Base-by-base conservation (phyloP, 2,888 invertebrate species). In the Lasioglossum oenotherae region DNA sequence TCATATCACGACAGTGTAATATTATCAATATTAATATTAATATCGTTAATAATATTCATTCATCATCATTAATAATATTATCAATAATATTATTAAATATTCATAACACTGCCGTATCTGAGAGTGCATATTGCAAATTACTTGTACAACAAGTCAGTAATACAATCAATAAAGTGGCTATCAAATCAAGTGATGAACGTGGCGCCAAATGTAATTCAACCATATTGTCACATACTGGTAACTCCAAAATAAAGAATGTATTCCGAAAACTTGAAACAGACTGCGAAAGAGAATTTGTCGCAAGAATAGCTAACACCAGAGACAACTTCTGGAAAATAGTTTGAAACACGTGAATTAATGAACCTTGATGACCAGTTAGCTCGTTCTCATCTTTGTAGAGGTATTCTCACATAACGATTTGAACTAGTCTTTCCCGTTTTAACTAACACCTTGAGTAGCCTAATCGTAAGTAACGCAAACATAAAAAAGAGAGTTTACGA, bases 371-470 rank as follows among this genome's bases (percentile, higher is more conserved):
- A 44, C 72, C 44, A 72, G 41, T 72, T 72, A 72, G 44, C 44
- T 73, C 46, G 46, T 49, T 44, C 46, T 46, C 73, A 19, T 73
- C 46, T 4, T 73, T 31, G 19, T 46, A 27, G 73, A 44, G 41
- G 44, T 41, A 27, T 41, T 72, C 72, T 44, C 44, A 72, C 41
- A 72, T 44, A 72, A 72, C 72, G 44, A 72, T 72, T 72, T n/a
- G 6, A 44, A 44, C 72, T 44, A 12, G n/a, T 72, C 44, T 72
- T 27, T 31, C 73, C 73, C 46, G 27, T 49, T 31, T 67, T 46
- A 46, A 46, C 73, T 73, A 73, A 73, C 31, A 73, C 27, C 41
- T 49, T 69, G 12, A 14, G 38, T 27, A 27, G 27, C 12, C 27
- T 60, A 60, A 60, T 60, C 4, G 14, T 27, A 27, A 60, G 60